Conservation (phyloP, 2,888 invertebrate species). For the Vesta saturnalis region DNA sequence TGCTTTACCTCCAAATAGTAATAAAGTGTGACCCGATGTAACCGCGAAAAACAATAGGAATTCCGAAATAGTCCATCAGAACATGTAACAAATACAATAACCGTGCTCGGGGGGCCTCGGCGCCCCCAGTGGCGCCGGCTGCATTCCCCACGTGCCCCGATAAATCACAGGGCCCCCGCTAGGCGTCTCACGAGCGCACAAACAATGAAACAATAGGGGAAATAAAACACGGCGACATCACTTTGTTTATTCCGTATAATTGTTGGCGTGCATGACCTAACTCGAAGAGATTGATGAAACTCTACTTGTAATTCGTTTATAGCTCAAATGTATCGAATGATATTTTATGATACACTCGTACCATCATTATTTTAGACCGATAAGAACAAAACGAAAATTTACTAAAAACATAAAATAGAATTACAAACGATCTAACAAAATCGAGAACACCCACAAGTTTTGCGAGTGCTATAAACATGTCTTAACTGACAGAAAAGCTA, state of each 20-base stretch:
- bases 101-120: constrained; percentile 52
- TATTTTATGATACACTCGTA: constrained; percentile 10
- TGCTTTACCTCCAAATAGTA: constrained; percentile 44
- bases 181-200: constrained; percentile 61
- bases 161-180: constrained; percentile 62
- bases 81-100: constrained; percentile 55
- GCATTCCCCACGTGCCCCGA: constrained; percentile 62
- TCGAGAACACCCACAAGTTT: constrained; percentile 46
- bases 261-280: constrained; percentile 56
- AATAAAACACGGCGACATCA: constrained; percentile 63
- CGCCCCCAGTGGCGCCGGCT: constrained; percentile 63
- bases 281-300: constrained; percentile 46
- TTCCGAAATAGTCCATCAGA: constrained; percentile 59
- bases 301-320: constrained; percentile 36
- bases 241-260: constrained; percentile 62
- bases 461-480: constrained; percentile 49
- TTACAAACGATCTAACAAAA: constrained; percentile 23
- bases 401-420: constrained; percentile 21
- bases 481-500: constrained; percentile 40
- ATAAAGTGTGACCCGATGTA: constrained; percentile 47
- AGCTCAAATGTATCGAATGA: constrained; percentile 21
- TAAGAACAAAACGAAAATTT: constrained; percentile 21
- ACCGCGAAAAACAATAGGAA: constrained; percentile 61
- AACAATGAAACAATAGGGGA: constrained; percentile 64
- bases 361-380: not conserved